phyloP scores from a whole-genome alignment of 1,140 invertebrate genomes.

The Linepithema humile region DNA sequence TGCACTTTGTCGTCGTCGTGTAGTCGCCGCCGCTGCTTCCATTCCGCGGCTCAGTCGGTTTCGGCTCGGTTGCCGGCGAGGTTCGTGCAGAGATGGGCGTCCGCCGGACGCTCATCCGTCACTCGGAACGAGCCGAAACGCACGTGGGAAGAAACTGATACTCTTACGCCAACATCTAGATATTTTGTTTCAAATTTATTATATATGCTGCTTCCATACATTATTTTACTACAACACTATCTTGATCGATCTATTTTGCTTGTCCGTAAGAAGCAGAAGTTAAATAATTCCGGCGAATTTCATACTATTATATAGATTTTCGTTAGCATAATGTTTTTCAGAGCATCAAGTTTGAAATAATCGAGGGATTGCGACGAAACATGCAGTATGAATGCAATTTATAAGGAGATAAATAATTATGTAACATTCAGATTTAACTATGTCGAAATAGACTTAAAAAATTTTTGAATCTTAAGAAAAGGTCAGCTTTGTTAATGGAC shows the following conservation, averaged over 20 bases:
- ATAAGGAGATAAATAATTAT: not conserved
- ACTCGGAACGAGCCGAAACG: not conserved
- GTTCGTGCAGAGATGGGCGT: constrained; percentile 33
- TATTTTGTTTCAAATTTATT: not conserved
- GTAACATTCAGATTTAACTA: not conserved
- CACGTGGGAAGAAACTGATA: not conserved
- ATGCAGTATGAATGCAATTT: not conserved
- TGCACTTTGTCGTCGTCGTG: constrained; percentile 57
- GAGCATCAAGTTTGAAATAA: not conserved
- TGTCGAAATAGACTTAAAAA: not conserved
- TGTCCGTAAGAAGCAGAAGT: too few species aligned
- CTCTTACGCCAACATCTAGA: not conserved
- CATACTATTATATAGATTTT: not conserved
- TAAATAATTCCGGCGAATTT: too few species aligned
- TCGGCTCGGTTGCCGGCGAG: constrained; percentile 70
- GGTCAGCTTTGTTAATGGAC: not conserved
- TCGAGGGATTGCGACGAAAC: not conserved
- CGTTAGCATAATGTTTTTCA: not conserved
- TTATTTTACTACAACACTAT: too few species aligned
- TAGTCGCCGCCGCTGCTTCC: constrained; percentile 69
- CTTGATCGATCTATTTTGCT: too few species aligned
- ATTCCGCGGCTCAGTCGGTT: constrained; percentile 73
- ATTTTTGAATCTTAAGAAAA: not conserved
- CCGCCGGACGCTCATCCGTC: constrained; percentile 1
- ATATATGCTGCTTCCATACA: not conserved